Base-by-base conservation (phyloP, 2,797 vertebrate genomes). In the Sebastes hubbsi region DNA sequence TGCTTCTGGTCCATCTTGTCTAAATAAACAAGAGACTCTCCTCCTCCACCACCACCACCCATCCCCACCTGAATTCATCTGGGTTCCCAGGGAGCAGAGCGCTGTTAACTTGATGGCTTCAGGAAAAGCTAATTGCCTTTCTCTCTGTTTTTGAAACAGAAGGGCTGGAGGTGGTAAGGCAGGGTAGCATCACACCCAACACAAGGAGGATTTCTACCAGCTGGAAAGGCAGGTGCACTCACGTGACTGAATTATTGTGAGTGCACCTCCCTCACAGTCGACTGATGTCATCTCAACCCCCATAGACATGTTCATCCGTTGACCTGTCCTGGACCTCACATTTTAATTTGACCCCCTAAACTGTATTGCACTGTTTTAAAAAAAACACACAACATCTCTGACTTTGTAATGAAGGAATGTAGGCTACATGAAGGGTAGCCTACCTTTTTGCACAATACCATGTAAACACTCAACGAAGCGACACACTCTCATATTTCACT, bases 131-230 rank as follows among this genome's bases (percentile, higher is more conserved):
- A 94, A 95, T 91, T 93, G 75, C 82, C 80, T 95, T 66, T 95
- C 85, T 95, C 56, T 95, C 74, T 95, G 81, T 95, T 94, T 95
- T 95, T 93, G 73, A 93, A 94, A 93, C 85, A 95, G 46, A 49
- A 96, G 95, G 95, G 92, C 88, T 95, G 93, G 92, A 88, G 82
- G 85, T 93, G 91, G 85, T 96, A 94, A 94, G 84, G 80, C 88
- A 91, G 72, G 86, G 73, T 92, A 88, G 81, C 87, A 89, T 90
- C 89, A 87, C 77, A 80, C 70, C 89, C 83, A 88, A 30, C 82
- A 85, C 80, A 83, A 74, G 5, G 90, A 88, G 77, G 85, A 88
- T 89, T 87, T 92, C 91, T 82, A n/a, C 91, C 11, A 58, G 65
- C 89, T 87, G 84, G 75, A 88, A 82, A 77, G 87, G 84, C 85